These are phyloP conservation scores for Sanderia malayensis DNA, from an alignment of 30 jellyfish, hydroid and myxozoan genomes.

Conservation along the genomic window DNA sequence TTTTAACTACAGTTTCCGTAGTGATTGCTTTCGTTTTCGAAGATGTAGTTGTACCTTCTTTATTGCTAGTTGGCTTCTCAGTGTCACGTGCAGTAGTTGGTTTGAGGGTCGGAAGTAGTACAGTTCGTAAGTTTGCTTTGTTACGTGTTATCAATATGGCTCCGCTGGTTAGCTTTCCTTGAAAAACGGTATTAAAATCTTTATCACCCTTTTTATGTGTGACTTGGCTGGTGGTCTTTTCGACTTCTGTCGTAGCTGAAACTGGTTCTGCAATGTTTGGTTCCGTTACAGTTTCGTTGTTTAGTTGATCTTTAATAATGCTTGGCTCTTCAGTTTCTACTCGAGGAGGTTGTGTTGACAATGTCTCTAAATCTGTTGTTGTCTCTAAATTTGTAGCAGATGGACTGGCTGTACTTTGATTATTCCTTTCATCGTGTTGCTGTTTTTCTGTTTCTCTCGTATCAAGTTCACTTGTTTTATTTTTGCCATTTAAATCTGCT, in stretches of 20 bases:
- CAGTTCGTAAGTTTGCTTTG: neutral
- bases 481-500: neutral
- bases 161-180: neutral
- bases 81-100: no score
- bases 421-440: no score
- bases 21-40: neutral
- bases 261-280: no score
- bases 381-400: neutral
- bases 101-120: neutral
- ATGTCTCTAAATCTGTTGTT: no score
- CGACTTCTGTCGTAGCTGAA: no score
- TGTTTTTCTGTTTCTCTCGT: neutral
- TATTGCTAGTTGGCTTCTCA: no score
- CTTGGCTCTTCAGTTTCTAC: no score
- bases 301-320: no score
- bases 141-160: neutral
- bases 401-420: neutral
- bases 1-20: neutral
- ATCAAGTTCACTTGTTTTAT: neutral
- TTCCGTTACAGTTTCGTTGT: no score
- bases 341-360: neutral
- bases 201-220: no score
- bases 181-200: neutral
- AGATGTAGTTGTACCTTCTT: conserved; percentile 2
- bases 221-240: no score